Conservation (phyloP, 2,888 invertebrate species). For the Gerris lacustris region DNA sequence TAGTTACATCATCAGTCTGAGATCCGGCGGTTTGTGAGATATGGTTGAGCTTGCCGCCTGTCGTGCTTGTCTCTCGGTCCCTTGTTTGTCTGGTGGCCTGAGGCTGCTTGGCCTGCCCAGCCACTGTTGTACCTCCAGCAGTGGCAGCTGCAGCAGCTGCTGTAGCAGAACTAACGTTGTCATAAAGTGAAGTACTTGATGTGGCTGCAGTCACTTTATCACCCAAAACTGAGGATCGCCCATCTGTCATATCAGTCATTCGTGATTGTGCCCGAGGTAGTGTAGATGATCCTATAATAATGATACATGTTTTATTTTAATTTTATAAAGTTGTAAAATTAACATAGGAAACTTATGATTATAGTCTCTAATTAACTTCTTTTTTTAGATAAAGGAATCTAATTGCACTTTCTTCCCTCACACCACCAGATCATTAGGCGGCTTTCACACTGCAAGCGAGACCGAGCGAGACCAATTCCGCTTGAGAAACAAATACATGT, state of each 20-base stretch:
- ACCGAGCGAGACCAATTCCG: no score
- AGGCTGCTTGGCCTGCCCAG: slow-evolving; percentile 19
- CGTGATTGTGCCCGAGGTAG: slow-evolving; percentile 65
- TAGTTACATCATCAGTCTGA: slow-evolving; percentile 31
- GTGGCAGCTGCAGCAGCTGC: slow-evolving; percentile 30
- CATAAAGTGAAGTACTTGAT: slow-evolving; percentile 78
- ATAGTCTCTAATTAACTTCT: not conserved
- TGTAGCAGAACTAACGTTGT: slow-evolving; percentile 50
- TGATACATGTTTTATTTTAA: slow-evolving; percentile 29
- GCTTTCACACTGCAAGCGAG: no score
- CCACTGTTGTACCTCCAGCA: slow-evolving; percentile 21
- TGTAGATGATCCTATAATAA: slow-evolving; percentile 60
- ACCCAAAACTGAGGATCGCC: slow-evolving; percentile 27
- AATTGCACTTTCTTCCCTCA: no score
- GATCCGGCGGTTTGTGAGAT: slow-evolving; percentile 30
- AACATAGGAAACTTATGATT: no score
- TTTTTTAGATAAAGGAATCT: not conserved
- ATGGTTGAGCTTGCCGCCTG: slow-evolving; percentile 30
- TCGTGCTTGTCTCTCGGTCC: slow-evolving; percentile 32
- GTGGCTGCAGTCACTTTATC: slow-evolving; percentile 59
- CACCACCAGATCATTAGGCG: no score
- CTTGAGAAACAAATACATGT: no score
- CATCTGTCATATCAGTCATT: slow-evolving; percentile 43
- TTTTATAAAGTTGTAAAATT: not conserved
- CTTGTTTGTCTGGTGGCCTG: slow-evolving; percentile 25